Evolutionary conservation across 2,888 invertebrate genomes (phyloP), one percentile per base, ranked within the genome.

Genomic region (Conus canariensis): DNA sequence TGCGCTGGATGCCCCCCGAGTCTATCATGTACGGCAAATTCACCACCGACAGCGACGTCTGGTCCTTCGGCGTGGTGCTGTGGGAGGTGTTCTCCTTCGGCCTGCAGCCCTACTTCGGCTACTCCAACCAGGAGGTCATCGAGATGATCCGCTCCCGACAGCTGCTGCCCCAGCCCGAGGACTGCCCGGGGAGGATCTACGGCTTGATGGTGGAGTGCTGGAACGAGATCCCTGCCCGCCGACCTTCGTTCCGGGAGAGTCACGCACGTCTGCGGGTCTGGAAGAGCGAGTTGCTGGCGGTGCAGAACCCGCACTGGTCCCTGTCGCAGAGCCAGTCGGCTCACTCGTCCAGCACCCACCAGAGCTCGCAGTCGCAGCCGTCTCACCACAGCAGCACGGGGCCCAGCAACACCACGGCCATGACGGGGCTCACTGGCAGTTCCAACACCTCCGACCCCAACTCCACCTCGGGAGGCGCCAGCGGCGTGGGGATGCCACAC

Each of bases 11-110:
- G 99, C 99, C 99, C n/a, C 98, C 99, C 0, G 99, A 99, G 96
- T 98, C 99, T 0, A 99, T 99, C 95, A 97, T 99, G 85, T 99
- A 99, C 96, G 99, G 99, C 19, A 99, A 99, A 97, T 99, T 99
- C 96, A 99, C 99, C 5, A 99, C 99, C 0, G 99, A 99, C 96
- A 98, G 99, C 93, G 99, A 99, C 96, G 99, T 99, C 58, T 99
- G 99, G 99, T 98, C 99, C 58, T 99, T 98, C 96, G 99, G 99
- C 25, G 99, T 99, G 30, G 99, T 99, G 19, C 97, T 99, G 67
- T 99, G 99, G 99, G 99, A 99, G 97, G 99, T 99, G 91, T 99
- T 99, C 96, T 99, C 98, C 95, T 99, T 98, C 96, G 99, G 99
- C 58, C 97, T 99, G 93, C 99, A 99, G 97, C 99, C 99, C 0